Conservation (phyloP, 2,113 vertebrate species). For the Phylloscopus trochiloides region DNA sequence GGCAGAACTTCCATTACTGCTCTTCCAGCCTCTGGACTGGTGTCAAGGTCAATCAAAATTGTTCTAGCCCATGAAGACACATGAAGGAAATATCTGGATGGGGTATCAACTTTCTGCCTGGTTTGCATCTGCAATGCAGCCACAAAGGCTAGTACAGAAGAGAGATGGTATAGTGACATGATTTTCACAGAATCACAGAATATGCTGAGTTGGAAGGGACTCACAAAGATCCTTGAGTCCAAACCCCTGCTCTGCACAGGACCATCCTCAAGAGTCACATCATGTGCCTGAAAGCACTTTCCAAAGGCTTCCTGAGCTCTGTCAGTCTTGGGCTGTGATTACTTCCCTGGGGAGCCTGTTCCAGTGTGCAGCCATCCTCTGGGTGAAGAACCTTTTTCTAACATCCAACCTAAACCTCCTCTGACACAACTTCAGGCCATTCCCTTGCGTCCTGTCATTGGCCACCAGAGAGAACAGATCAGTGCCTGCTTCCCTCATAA, state of each 20-base stretch:
- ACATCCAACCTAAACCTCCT: not conserved
- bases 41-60: not conserved
- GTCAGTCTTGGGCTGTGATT: not conserved
- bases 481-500: fast-evolving
- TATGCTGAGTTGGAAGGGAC: not conserved
- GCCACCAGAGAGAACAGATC: too few relatives aligned
- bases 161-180: fast-evolving
- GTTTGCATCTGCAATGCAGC: not conserved
- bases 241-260: fast-evolving
- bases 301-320: not conserved
- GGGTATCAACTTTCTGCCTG: not conserved
- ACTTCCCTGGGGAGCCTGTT: not conserved
- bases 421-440: not conserved
- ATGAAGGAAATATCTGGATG: not conserved
- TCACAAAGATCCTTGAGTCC: not conserved
- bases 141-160: not conserved
- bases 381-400: not conserved
- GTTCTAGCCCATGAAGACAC: not conserved
- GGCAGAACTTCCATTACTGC: not conserved
- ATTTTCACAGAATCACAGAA: not conserved
- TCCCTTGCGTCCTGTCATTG: fast-evolving
- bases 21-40: not conserved
- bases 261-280: not conserved
- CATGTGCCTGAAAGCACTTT: fast-evolving
- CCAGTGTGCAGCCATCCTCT: not conserved